These are phyloP conservation scores for Drosophila equinoxialis DNA, from an alignment of 1,140 invertebrate species.

Conservation along the genomic window DNA sequence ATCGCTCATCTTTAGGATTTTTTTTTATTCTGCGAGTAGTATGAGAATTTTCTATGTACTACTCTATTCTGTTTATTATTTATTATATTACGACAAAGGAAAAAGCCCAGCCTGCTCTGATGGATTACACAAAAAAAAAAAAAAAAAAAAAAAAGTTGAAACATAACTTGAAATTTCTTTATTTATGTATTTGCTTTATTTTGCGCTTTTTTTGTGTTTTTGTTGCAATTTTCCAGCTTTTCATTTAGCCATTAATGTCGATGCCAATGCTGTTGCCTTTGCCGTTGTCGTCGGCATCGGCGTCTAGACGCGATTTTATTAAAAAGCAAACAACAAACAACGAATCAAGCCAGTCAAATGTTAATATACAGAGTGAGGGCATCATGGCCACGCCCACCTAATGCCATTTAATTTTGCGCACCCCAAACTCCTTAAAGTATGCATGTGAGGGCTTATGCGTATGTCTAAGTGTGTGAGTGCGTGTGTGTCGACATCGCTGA, in stretches of 20 bases:
- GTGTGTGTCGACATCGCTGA: background rate
- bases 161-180: background rate
- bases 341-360: slow-evolving; percentile 1
- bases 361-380: background rate
- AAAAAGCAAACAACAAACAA: slow-evolving; percentile 36
- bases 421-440: background rate
- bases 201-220: background rate
- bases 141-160: no score
- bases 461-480: background rate
- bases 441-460: slow-evolving; percentile 1
- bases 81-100: background rate
- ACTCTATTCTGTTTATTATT: no score
- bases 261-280: slow-evolving; percentile 25
- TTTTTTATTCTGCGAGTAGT: background rate
- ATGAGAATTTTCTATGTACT: background rate
- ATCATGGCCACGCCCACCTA: slow-evolving; percentile 24
- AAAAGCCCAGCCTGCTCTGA: no score
- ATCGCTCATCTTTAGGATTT: slow-evolving; percentile 88
- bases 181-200: slow-evolving; percentile 20
- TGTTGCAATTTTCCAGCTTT: slow-evolving; percentile 23
- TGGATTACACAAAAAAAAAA: no score
- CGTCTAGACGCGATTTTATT: slow-evolving; percentile 62
- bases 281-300: slow-evolving; percentile 2
- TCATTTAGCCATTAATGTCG: slow-evolving; percentile 43
- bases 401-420: slow-evolving; percentile 15